Percentiles rank a stretch among this genome's conserved stretches.
Evolutionary conservation across 2,113 vertebrate species (phyloP).

Genomic region (Halichoerus grypus): DNA sequence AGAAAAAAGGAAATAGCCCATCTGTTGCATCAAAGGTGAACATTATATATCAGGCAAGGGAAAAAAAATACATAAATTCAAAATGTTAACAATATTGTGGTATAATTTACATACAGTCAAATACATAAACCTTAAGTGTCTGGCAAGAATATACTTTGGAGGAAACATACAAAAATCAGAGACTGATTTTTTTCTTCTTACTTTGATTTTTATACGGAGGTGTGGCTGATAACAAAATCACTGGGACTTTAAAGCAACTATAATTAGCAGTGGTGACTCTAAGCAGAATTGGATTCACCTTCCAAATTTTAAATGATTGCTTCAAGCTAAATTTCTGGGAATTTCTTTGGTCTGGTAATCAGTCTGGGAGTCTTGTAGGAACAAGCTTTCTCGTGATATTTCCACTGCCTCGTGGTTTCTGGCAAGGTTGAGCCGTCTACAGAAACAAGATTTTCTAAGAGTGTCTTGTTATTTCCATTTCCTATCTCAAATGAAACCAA

Average conservation of each 20-base stretch:
- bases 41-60: background rate
- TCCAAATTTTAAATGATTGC: conserved; percentile 71
- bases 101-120: background rate
- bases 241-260: conserved; percentile 58
- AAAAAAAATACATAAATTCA: background rate
- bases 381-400: conserved; percentile 81
- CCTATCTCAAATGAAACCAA: conserved; percentile 76
- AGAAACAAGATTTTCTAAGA: conserved; percentile 80
- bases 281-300: conserved; percentile 60
- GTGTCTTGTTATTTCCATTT: conserved; percentile 79
- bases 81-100: background rate
- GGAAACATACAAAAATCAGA: conserved; percentile 60
- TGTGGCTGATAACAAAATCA: conserved; percentile 69
- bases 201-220: conserved; percentile 41
- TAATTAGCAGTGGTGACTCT: conserved; percentile 73
- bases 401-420: conserved; percentile 80
- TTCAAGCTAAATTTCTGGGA: conserved; percentile 75
- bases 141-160: conserved; percentile 1
- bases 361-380: conserved; percentile 72
- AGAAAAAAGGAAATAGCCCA: background rate
- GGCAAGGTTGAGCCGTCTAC: conserved; percentile 68
- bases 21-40: background rate
- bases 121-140: background rate
- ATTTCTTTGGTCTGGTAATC: conserved; percentile 73
- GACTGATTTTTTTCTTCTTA: background rate